Conservation (phyloP, 2,797 vertebrate genomes). For the Hyperoplus immaculatus region DNA sequence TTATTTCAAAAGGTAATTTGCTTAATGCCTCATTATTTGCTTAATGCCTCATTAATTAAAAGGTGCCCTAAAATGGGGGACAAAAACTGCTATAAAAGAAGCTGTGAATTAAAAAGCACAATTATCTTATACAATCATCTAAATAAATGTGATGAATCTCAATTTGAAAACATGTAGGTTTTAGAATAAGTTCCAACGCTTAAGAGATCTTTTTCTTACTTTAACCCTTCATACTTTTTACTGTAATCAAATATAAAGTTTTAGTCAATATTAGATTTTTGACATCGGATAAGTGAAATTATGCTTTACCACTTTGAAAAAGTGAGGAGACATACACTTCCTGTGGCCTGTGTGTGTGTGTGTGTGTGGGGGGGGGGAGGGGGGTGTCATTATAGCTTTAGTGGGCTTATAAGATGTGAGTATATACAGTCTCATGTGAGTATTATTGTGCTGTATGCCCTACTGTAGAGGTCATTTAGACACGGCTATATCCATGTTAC, state of each 20-base stretch:
- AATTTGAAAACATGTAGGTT: conserved; percentile 15
- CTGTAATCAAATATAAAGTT: too few species aligned
- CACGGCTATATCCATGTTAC: not conserved
- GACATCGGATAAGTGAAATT: conserved; percentile 6
- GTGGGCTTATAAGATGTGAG: not conserved
- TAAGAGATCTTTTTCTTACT: conserved; percentile 18
- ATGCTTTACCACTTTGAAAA: conserved; percentile 18
- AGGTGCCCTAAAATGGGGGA: conserved; percentile 1
- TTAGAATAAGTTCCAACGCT: conserved; percentile 12
- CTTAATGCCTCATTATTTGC: conserved; percentile 11
- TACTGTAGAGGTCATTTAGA: not conserved
- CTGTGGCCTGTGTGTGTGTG: conserved; percentile 23
- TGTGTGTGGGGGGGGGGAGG: conserved; percentile 10
- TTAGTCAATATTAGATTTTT: conserved; percentile 2
- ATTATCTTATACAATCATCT: not conserved
- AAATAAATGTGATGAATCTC: conserved; percentile 10
- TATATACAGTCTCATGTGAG: conserved; percentile 3
- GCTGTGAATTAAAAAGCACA: conserved; percentile 26
- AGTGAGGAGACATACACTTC: conserved; percentile 65
- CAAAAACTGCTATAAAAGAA: conserved; percentile 11
- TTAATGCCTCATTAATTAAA: not conserved
- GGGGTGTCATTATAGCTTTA: not conserved
- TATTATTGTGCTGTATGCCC: not conserved
- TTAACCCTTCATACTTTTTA: too few species aligned
- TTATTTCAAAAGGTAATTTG: conserved; percentile 7